Evolutionary conservation across 2,888 invertebrate species (phyloP), one percentile per base, ranked within the genome.

Genomic region (Eugnorisma glareosa): DNA sequence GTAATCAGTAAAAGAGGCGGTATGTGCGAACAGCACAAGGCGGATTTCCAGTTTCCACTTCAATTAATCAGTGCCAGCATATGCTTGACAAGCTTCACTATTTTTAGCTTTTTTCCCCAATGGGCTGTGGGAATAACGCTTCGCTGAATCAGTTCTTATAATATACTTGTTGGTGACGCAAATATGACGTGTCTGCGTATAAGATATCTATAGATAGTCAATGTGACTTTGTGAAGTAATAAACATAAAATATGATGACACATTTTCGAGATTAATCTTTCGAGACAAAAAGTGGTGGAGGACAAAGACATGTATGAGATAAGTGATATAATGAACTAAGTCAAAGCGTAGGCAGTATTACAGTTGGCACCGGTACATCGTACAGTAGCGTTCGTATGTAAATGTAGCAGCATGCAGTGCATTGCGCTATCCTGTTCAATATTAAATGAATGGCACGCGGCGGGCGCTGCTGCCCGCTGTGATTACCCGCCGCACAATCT

Each of bases 361-460:
- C 73, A 79, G 86, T 84, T 83, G 83, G 88, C 86, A 83, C 83
- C 69, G 73, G 68, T 64, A 78, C 81, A 69, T 73, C 70, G 57
- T 57, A 82, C 81, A 59, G 80, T 82, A 82, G 70, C 35, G 80
- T 84, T 76, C 70, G 67, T 82, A 86, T 84, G 86, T 86, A 86
- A 87, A 88, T 86, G 86, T 80, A 85, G 86, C 84, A 85, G 86
- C 84, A 87, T 88, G 89, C 87, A 89, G 85, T 89, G 90, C 90
- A 89, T 88, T 91, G 91, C 92, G 91, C 92, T 90, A 89, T 90
- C 82, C 90, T 90, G 92, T 92, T 94, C 93, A 94, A 95, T 95
- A 95, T 92, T 94, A 93, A 93, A 94, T 92, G 91, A 92, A 93
- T 90, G 91, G 90, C 90, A 91, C 90, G 90, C 91, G 89, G 89